Evolutionary conservation across 2,888 invertebrate species (phyloP).

Genomic region (Dinocampus coccinellae): DNA sequence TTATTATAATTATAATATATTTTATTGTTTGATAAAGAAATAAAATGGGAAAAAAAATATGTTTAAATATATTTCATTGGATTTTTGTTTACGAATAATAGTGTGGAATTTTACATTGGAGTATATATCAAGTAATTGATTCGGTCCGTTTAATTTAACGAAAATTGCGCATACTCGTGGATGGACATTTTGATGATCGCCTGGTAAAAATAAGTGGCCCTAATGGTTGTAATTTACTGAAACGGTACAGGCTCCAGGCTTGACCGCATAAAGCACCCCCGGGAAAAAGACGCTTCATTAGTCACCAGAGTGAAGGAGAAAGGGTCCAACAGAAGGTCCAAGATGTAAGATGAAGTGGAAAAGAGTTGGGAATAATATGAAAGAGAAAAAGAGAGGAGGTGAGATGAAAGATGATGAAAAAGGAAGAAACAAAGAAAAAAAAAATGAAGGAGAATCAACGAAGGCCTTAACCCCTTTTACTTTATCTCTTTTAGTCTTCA

Average conservation of each 20-base stretch:
- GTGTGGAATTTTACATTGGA: neutral
- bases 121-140: constrained; percentile 59
- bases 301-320: constrained; percentile 45
- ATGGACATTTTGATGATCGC: constrained; percentile 58
- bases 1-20: no score
- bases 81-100: neutral
- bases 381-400: neutral
- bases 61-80: neutral
- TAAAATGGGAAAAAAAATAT: no score
- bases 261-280: constrained; percentile 58
- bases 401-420: neutral
- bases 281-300: constrained; percentile 57
- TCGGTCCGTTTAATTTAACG: constrained; percentile 66
- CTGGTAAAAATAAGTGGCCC: constrained; percentile 61
- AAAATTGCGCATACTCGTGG: constrained; percentile 57
- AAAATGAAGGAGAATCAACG: neutral
- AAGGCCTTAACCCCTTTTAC: constrained; percentile 13
- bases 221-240: constrained; percentile 66
- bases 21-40: no score
- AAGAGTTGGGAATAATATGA: neutral
- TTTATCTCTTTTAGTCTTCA: constrained; percentile 23
- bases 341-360: constrained; percentile 11
- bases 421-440: neutral
- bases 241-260: constrained; percentile 54
- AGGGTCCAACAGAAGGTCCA: constrained; percentile 19